Percentiles rank a stretch among this genome's conserved stretches.
Evolutionary conservation across 2,888 invertebrate species (phyloP).

Genomic region (Nomada ferruginata): DNA sequence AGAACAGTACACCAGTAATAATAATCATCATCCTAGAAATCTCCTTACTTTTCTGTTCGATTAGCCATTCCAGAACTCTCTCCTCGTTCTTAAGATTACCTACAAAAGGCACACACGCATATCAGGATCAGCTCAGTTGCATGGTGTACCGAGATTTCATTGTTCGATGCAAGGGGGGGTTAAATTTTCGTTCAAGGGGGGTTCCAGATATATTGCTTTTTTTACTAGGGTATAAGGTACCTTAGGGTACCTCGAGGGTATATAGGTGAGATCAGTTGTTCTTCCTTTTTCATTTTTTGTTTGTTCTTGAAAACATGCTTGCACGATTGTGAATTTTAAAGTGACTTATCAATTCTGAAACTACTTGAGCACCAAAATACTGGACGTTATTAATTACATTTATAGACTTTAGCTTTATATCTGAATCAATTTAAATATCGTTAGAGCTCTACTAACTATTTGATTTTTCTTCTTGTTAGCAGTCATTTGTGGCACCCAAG

Average conservation of each 20-base stretch:
- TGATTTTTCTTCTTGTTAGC: neutral
- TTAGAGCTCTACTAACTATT: too few relatives aligned
- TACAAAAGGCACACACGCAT: constrained; percentile 86
- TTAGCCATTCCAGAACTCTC: constrained; percentile 97
- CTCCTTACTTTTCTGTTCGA: constrained; percentile 98
- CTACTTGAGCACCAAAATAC: neutral
- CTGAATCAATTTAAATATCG: too few relatives aligned
- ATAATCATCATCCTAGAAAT: constrained; percentile 84
- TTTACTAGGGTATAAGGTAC: constrained; percentile 5
- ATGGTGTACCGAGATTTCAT: constrained; percentile 56
- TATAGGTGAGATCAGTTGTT: constrained; percentile 27
- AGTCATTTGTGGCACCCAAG: neutral
- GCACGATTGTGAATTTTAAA: neutral
- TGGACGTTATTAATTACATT: too few relatives aligned
- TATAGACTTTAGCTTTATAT: too few relatives aligned
- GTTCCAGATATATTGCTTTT: constrained; percentile 15
- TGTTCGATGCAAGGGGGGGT: constrained; percentile 33
- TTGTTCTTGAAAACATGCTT: neutral
- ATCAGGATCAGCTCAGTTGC: constrained; percentile 67
- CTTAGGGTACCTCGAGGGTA: neutral
- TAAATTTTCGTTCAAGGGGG: constrained; percentile 4
- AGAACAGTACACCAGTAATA: constrained; percentile 84
- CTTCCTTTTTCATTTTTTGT: constrained; percentile 12
- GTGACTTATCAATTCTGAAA: neutral
- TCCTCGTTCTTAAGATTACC: constrained; percentile 97